Base-by-base conservation (phyloP, 2,797 vertebrate species). In the Eulemur rubriventer region DNA sequence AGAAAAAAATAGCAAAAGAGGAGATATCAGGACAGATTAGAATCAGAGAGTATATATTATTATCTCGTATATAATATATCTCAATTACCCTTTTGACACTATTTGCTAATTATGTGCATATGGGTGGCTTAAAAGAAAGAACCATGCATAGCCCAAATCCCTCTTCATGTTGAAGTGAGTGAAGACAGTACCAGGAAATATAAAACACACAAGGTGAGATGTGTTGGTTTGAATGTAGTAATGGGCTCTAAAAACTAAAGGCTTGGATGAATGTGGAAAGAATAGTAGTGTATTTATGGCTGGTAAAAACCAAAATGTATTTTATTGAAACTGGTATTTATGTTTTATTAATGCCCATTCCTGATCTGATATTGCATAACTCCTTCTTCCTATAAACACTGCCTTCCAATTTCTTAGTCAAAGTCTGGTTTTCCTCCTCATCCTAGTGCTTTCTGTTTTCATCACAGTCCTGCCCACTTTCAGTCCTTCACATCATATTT, bases 1-100 rank as follows among this genome's bases (percentile, higher is more conserved):
- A 82, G 57, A 82, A 91, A 86, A 70, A 67, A 92, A 84, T 20
- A 90, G 73, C 91, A 90, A 65, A 93, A 92, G 52, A 50, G 13
- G 80, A 89, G 28, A 43, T 65, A 73, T 33, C 35, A 88, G 75
- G 30, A 75, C 26, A 94, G 83, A 30, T 93, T 97, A 76, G 91
- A 89, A 52, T 52, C 59, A 83, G 81, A 92, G 4, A 84, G 38
- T 20, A 52, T 24, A 57, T 50, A 46, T 28, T 18, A 80, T 80
- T 65, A 63, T 90, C 26, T 96, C 69, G 57, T 65, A 63, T 90
- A 69, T 65, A 80, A 63, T 90, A 69, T 65, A 80, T 63, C 46
- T 79, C 38, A 20, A n/a, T 75, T 63, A 79, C 5, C 26, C 72
- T 93, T 93, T 80, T 48, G 73, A 90, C 13, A 61, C 3, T 50